Conservation (phyloP, 2,113 vertebrate species). For the Rutilus rutilus region DNA sequence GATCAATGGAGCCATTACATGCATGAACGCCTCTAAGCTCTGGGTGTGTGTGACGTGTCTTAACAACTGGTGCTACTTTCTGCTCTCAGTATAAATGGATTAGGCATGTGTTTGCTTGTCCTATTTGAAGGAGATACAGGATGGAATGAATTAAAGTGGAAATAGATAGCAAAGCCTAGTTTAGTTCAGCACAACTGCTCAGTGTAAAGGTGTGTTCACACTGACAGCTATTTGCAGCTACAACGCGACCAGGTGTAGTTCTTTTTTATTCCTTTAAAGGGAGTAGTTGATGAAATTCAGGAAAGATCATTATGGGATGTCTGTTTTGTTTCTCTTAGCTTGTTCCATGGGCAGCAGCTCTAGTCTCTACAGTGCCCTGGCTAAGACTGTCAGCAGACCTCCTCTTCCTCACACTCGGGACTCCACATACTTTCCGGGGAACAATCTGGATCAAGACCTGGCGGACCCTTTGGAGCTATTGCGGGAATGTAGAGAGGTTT, state of each 20-base stretch:
- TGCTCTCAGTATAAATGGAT: slow-evolving; percentile 14
- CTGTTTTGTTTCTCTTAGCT: slow-evolving; percentile 64
- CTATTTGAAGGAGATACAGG: background rate
- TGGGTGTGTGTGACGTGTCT: background rate
- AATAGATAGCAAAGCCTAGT: background rate
- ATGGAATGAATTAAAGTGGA: background rate
- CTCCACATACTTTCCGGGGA: background rate
- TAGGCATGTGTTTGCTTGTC: slow-evolving; percentile 25
- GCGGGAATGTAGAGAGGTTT: slow-evolving; percentile 84
- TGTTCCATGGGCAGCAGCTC: slow-evolving; percentile 87
- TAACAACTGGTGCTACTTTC: background rate
- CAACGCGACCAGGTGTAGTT: background rate
- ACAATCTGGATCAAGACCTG: slow-evolving; percentile 72
- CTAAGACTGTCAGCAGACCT: slow-evolving; percentile 81
- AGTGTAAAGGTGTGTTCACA: background rate
- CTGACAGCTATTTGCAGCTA: background rate
- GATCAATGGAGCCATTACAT: slow-evolving; percentile 20
- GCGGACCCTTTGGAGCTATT: slow-evolving; percentile 85
- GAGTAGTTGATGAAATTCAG: background rate
- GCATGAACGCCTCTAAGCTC: background rate
- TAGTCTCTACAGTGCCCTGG: slow-evolving; percentile 84
- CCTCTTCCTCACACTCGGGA: slow-evolving; percentile 70
- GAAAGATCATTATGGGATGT: background rate
- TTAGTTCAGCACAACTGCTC: slow-evolving; percentile 6
- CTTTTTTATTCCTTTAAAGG: background rate